Evolutionary conservation across 2,888 invertebrate species (phyloP).

Genomic region (Epicampocera succincta): DNA sequence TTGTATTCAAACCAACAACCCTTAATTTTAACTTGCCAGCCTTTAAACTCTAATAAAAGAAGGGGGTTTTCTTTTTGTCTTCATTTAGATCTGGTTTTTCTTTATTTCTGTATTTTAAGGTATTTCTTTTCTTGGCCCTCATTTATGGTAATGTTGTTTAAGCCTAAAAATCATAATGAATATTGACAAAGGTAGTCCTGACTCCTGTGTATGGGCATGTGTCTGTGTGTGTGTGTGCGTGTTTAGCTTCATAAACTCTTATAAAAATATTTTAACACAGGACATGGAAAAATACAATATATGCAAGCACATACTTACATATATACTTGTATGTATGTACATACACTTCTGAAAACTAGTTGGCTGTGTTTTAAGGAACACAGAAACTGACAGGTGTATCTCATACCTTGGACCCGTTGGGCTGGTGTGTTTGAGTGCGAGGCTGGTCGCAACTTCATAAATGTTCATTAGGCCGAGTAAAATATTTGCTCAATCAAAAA

Average conservation of each 20-base stretch:
- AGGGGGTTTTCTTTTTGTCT: conserved; percentile 25
- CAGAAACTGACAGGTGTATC: conserved; percentile 61
- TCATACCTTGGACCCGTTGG: background rate
- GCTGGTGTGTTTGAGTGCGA: conserved; percentile 20
- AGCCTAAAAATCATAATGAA: conserved; percentile 78
- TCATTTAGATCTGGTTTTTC: background rate
- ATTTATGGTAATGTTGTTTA: conserved; percentile 71
- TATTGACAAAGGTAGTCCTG: conserved; percentile 79
- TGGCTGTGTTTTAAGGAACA: conserved; percentile 53
- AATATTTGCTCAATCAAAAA: conserved; percentile 70
- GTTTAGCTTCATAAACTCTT: conserved; percentile 24
- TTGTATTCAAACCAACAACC: conserved; percentile 63
- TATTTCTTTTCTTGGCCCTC: conserved; percentile 61
- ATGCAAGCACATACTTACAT: conserved; percentile 10
- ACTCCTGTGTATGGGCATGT: background rate
- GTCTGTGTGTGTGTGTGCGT: no score
- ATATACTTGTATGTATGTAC: conserved; percentile 8
- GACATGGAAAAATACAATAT: conserved; percentile 2
- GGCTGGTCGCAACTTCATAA: conserved; percentile 52
- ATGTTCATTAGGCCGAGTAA: conserved; percentile 68
- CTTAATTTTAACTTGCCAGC: conserved; percentile 50
- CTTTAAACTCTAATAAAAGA: conserved; percentile 3
- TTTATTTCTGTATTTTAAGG: conserved; percentile 16
- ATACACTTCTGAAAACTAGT: conserved; percentile 25
- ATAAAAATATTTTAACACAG: conserved; percentile 1